These are phyloP conservation scores for Macrosoma leucophasiata DNA, from an alignment of 2,888 invertebrate species.

Conservation along the genomic window DNA sequence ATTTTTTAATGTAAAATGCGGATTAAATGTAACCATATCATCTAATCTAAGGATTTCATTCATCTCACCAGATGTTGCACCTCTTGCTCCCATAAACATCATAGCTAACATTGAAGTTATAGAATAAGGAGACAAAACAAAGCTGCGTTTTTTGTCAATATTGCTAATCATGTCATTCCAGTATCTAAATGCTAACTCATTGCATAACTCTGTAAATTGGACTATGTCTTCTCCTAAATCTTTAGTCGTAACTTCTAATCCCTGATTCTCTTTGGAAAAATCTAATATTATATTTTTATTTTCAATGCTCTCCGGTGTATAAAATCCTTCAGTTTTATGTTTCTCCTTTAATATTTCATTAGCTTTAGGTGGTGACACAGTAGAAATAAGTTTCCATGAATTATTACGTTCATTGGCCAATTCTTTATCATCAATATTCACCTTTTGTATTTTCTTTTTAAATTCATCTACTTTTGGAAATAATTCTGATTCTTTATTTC, in stretches of 20 bases:
- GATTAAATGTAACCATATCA: conserved; percentile 93
- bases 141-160: conserved; percentile 84
- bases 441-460: conserved; percentile 67
- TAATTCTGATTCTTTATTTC: conserved; percentile 34
- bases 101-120: conserved; percentile 91
- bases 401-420: conserved; percentile 52
- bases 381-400: conserved; percentile 77
- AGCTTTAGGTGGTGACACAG: conserved; percentile 67
- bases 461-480: conserved; percentile 61
- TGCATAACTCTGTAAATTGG: conserved; percentile 87
- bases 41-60: conserved; percentile 89
- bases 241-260: conserved; percentile 84
- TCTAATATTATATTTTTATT: conserved; percentile 58
- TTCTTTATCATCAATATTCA: conserved; percentile 65
- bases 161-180: conserved; percentile 84
- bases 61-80: conserved; percentile 92
- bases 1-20: conserved; percentile 90
- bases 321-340: conserved; percentile 43
- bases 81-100: conserved; percentile 91
- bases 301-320: conserved; percentile 35
- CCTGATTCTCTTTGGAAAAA: conserved; percentile 73
- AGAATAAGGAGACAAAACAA: conserved; percentile 89
- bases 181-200: conserved; percentile 89
- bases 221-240: conserved; percentile 83
- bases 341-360: conserved; percentile 57